A percentile compares a stretch with the other conserved stretches of the same genome.
Evolutionary conservation across 2,797 vertebrate species (phyloP).

Genomic region (Sebastes oblongus): DNA sequence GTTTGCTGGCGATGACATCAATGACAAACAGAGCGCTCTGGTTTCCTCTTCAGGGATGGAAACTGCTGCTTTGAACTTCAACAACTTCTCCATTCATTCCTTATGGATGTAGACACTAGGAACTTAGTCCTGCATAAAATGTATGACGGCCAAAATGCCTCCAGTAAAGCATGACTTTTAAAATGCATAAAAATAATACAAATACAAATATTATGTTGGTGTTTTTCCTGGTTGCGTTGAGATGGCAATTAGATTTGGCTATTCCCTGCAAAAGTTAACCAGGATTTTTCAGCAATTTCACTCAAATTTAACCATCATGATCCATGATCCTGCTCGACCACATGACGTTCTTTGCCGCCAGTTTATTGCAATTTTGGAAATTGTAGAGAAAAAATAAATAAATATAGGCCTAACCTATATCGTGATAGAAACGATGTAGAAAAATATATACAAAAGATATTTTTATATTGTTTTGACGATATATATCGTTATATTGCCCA

Average conservation of each 20-base stretch:
- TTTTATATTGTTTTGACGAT: too few species aligned
- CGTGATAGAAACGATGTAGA: background rate
- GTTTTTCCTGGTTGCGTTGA: background rate
- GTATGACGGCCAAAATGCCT: slow-evolving; percentile 7
- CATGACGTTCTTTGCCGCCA: background rate
- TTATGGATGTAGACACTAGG: slow-evolving; percentile 46
- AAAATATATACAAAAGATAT: too few species aligned
- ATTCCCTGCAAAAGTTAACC: background rate
- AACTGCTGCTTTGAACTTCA: slow-evolving; percentile 70
- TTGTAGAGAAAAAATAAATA: too few species aligned
- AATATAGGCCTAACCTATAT: too few species aligned
- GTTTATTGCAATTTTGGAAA: background rate
- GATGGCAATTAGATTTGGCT: background rate
- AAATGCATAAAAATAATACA: background rate
- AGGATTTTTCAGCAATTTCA: background rate
- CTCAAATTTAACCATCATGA: background rate
- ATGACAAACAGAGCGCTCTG: slow-evolving; percentile 70
- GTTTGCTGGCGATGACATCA: slow-evolving; percentile 74
- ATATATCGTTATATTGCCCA: too few species aligned
- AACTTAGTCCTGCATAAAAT: slow-evolving; percentile 22
- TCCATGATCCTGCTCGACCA: background rate
- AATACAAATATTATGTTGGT: background rate
- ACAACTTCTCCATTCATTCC: slow-evolving; percentile 68
- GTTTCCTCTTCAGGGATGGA: slow-evolving; percentile 63
- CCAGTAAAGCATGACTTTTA: background rate